Base-by-base conservation (phyloP, 2,888 invertebrate genomes). In the Polyommatus icarus region DNA sequence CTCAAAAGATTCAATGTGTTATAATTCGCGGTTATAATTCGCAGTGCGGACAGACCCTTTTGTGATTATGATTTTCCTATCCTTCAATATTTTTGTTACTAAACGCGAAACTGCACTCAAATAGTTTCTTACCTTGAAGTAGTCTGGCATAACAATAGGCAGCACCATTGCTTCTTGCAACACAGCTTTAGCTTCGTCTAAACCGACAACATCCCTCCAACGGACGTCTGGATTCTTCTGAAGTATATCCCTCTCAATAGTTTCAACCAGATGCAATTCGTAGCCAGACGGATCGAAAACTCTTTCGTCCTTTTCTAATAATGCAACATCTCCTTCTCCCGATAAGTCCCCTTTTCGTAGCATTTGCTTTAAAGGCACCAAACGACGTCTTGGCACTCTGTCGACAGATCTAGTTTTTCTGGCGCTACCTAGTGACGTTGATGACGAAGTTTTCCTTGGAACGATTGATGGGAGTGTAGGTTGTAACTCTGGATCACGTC, bases 131-230 rank as follows among this genome's bases (percentile, higher is more conserved):
- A 95, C 97, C 93, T 96, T 97, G 87, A 98, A 98, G 90, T 97
- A 98, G 85, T 98, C 97, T 0, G 98, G 98, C 95, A 98, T 97
- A 79, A 97, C 96, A 50, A 97, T 95, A 0, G 98, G 98, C 81
- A 98, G 89, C 0, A 98, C 98, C 82, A 98, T 97, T 1, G 98
- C 98, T 88, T 98, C 98, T 87, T 98, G 97, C 61, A 96, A 88
- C 79, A 98, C 95, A 40, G 96, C 94, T 85, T 97, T 97, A 0
- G 97, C 97, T 83, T 97, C 97, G 78, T 95, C 95, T 76, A 97
- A 91, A 1, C 97, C 97, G 2, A 97, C 95, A 18, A 97, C 97
- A 86, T 96, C 96, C 79, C 94, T 95, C 98, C 98, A 98, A 80
- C 96, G 96, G n/a, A 98, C 96, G 84, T 96, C 96, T 0, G 97